Evolutionary conservation across 2,797 vertebrate species (phyloP), one percentile per base, ranked within the genome.

Genomic region (Microctenopoma steveboyesi): DNA sequence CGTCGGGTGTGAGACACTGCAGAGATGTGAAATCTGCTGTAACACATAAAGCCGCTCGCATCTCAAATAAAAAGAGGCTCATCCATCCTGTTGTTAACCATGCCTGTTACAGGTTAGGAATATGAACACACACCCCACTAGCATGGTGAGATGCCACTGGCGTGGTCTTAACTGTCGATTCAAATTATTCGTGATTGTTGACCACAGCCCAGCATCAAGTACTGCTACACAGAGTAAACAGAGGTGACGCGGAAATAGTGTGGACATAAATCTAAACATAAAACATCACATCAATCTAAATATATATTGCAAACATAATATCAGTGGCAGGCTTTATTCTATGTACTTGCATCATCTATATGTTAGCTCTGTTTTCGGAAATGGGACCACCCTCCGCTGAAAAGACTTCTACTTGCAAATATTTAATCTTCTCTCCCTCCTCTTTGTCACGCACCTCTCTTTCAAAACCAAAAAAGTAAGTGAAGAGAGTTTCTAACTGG

Each of bases 101-200:
- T 42, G 60, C 39, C 18, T 18, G 18, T 7, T 50, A 62, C 57
- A 66, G 54, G 67, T 65, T 30, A 59, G 12, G 43, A 57, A 57
- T 43, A 64, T 47, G 75, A 81, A 83, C 63, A 43, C 43, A 55
- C 72, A 71, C 64, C 8, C 9, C 4, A 40, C 77, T 35, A 35
- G 52, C 30, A 33, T 22, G 58, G 79, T 65, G 50, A 78, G 51
- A 78, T 57, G 69, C 71, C 75, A 72, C 64, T 22, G 65, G 61
- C 62, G 73, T 63, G 75, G 60, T 66, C 55, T 50, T 25, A 55
- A 53, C 71, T 84, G 79, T 87, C 88, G 60, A 80, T 79, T 82
- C 45, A 72, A 73, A 86, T 88, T 54, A 85, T 72, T 64, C 58
- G 45, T 40, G 81, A 81, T 69, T 79, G 79, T 40, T 75, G 65